Base-by-base conservation (phyloP, 1,140 invertebrate genomes). In the Trachelipus rathkii region DNA sequence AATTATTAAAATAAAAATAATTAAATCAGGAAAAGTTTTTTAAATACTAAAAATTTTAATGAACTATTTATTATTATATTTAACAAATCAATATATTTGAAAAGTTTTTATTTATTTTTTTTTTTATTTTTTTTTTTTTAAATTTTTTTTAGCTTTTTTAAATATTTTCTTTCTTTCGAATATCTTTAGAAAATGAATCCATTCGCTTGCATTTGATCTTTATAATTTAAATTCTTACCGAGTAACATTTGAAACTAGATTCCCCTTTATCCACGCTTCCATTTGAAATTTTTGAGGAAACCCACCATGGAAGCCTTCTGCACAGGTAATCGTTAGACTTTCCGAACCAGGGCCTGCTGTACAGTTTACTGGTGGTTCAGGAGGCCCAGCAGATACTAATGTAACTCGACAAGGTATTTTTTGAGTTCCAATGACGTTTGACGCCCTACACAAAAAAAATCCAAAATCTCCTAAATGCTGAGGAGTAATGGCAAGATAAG, bases 271-370 rank as follows among this genome's bases (percentile, higher is more conserved):
- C 77, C 69, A 77, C 1, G 76, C 75, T 19, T 78, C 73, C 21
- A 80, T 50, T 10, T 74, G 44, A 69, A 80, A 77, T 69, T 71
- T 46, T 24, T 78, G 77, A 9, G 77, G 77, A 11, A 84, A 76
- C 19, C 92, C 92, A 13, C 92, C 92, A 84, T 94, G 91, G 82
- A 93, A 94, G 21, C 92, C 92, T 86, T 90, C 90, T 44, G 88
- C 85, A 84, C 92, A 94, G 82, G 92, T 90, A 10, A 94, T 89
- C 77, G 91, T 89, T 73, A 93, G 85, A 10, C 92, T 92, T 60
- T 60, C 50, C 8, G 50, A 60, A 3, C 50, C 50, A 19, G 50
- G 50, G 33, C 72, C 44, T 8, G 79, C 74, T 7, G 91, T 90
- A 84, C 92, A 94, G 84, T 94, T 94, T 83, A 89, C 89, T 10